phyloP scores from a whole-genome alignment of 1,140 invertebrate genomes.

The Procambarus virginalis region DNA sequence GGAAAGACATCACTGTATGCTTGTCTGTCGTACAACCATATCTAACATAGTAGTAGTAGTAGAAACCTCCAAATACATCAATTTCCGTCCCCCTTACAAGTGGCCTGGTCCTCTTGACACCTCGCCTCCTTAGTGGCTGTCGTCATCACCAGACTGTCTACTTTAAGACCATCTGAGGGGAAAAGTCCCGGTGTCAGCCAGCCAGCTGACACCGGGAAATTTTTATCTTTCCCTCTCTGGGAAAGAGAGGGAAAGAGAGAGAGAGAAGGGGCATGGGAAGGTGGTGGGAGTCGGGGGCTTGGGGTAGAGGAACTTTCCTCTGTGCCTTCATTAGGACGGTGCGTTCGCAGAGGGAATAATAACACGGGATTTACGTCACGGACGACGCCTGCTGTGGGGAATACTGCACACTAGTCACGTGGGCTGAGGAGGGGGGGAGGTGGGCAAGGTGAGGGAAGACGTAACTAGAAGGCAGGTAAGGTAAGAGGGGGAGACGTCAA shows the following conservation, averaged over 20 bases:
- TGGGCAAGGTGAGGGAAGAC: background rate
- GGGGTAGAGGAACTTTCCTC: background rate
- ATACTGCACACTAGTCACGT: conserved; percentile 39
- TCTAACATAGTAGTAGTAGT: too few relatives aligned
- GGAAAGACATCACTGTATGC: too few relatives aligned
- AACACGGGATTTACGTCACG: conserved; percentile 40
- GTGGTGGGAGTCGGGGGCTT: background rate
- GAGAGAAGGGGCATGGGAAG: background rate
- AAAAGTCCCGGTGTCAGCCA: too few relatives aligned
- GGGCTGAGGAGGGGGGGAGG: background rate
- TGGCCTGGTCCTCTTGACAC: too few relatives aligned
- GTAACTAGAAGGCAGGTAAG: background rate
- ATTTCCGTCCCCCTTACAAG: too few relatives aligned
- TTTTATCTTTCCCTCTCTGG: too few relatives aligned
- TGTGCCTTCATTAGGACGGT: conserved; percentile 30
- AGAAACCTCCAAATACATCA: too few relatives aligned
- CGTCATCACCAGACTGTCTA: too few relatives aligned
- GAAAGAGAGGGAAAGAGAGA: background rate
- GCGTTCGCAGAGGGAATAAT: conserved; percentile 37
- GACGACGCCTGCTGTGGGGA: conserved; percentile 13
- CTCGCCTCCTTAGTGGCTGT: too few relatives aligned
- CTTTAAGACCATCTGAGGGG: too few relatives aligned
- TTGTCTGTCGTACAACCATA: too few relatives aligned
- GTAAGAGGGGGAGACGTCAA: background rate
- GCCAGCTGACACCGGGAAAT: too few relatives aligned